Conservation (phyloP, 1,140 invertebrate genomes). For the Globodera ellingtonae region DNA sequence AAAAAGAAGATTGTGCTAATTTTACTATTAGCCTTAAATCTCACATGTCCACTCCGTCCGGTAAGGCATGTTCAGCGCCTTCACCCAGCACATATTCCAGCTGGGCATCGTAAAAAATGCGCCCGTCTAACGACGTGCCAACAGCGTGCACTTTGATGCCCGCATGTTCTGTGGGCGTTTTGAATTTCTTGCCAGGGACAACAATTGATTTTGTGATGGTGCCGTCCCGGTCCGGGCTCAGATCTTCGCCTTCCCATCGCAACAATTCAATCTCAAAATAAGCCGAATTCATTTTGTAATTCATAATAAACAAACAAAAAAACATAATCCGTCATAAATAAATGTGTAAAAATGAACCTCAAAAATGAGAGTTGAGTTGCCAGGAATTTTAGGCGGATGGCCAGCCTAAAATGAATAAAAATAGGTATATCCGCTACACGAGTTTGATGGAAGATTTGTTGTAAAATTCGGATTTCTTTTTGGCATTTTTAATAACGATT, state of each 20-base stretch:
- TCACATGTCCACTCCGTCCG: constrained; percentile 78
- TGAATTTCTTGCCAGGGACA: constrained; percentile 73
- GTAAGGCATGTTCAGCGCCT: constrained; percentile 75
- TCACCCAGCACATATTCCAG: constrained; percentile 84
- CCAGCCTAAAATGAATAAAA: constrained; percentile 68
- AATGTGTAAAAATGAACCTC: constrained; percentile 72
- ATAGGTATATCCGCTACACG: neutral
- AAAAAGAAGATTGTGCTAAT: too few relatives aligned
- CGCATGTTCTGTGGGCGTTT: constrained; percentile 78
- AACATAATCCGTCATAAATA: too few relatives aligned
- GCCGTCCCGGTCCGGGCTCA: constrained; percentile 75
- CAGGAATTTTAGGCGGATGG: constrained; percentile 83
- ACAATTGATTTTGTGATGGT: constrained; percentile 78
- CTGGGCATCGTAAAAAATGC: constrained; percentile 75
- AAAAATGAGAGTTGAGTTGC: constrained; percentile 83
- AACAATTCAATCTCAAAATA: constrained; percentile 63
- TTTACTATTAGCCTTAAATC: neutral
- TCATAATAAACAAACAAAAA: constrained; percentile 1
- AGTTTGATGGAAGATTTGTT: too few relatives aligned
- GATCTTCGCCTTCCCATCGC: constrained; percentile 65
- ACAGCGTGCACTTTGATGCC: constrained; percentile 76
- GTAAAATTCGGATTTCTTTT: too few relatives aligned
- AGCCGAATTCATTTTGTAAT: constrained; percentile 67
- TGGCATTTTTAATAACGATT: too few relatives aligned
- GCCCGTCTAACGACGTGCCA: constrained; percentile 73